Percentiles rank a stretch among this genome's conserved stretches.
Evolutionary conservation across 2,888 invertebrate genomes (phyloP).

Genomic region (Oligia strigilis): DNA sequence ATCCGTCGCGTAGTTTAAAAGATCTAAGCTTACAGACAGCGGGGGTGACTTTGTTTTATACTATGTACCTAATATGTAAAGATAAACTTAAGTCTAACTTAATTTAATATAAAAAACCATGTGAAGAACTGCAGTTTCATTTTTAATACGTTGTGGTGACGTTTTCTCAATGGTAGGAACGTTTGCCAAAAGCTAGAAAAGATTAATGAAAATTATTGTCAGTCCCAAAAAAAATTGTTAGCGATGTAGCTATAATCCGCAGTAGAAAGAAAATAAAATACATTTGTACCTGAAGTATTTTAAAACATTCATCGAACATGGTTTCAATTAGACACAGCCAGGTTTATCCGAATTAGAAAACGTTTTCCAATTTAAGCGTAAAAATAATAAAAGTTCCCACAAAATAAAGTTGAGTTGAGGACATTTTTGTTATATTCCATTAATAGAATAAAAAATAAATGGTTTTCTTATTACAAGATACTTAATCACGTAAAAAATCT

Average conservation of each 20-base stretch:
- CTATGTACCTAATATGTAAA: too few species aligned
- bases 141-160: not conserved
- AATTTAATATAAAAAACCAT: not conserved
- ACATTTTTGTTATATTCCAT: not conserved
- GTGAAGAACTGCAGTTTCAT: not conserved
- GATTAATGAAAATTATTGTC: not conserved
- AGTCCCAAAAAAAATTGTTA: not conserved
- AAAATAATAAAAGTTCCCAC: constrained; percentile 17
- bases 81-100: too few species aligned
- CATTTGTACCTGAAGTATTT: constrained; percentile 10
- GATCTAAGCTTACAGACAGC: too few species aligned
- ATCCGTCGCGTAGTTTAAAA: too few species aligned
- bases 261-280: not conserved
- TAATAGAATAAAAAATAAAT: constrained; percentile 27
- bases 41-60: too few species aligned
- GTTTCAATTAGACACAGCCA: constrained; percentile 32
- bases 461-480: constrained; percentile 23
- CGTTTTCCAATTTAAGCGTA: constrained; percentile 22
- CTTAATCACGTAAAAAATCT: constrained; percentile 26
- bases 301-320: constrained; percentile 28
- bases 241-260: not conserved
- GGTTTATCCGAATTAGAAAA: constrained; percentile 12
- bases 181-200: not conserved
- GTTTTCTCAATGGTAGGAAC: not conserved
- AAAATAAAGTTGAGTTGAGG: constrained; percentile 11